phyloP scores from a whole-genome alignment of 2,888 invertebrate species.

The Tinea pellionella region DNA sequence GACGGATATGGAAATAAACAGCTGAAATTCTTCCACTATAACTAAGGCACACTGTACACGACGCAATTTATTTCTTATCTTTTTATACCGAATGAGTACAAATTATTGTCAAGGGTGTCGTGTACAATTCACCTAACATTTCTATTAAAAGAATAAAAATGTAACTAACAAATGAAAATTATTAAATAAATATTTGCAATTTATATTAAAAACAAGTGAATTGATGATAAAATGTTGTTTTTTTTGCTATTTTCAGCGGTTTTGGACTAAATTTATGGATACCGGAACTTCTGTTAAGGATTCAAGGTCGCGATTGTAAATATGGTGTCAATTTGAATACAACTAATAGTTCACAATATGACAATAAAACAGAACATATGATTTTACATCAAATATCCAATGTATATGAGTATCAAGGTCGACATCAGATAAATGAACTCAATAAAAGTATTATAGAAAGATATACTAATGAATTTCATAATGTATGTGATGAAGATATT shows the following conservation, averaged over 20 bases:
- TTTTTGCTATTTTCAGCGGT: constrained; percentile 52
- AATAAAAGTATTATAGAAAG: not conserved
- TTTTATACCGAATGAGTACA: no score
- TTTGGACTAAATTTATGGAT: constrained; percentile 81
- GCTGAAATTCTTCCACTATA: not conserved
- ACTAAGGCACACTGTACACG: not conserved
- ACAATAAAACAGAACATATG: not conserved
- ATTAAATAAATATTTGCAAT: not conserved
- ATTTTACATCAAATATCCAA: not conserved
- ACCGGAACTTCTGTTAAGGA: constrained; percentile 77
- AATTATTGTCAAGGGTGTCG: no score
- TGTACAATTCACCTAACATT: no score
- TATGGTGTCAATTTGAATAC: not conserved
- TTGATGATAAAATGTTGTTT: constrained; percentile 1
- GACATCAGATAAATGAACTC: not conserved
- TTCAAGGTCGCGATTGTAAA: constrained; percentile 43
- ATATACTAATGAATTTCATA: not conserved
- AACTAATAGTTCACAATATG: not conserved
- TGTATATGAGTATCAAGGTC: not conserved
- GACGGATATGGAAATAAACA: not conserved
- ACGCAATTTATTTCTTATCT: no score
- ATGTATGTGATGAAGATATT: constrained; percentile 37
- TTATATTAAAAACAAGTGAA: not conserved
- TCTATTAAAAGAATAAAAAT: no score
- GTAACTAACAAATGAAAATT: not conserved